Base-by-base conservation (phyloP, 2,797 vertebrate genomes). In the Enteromius argenteus region DNA sequence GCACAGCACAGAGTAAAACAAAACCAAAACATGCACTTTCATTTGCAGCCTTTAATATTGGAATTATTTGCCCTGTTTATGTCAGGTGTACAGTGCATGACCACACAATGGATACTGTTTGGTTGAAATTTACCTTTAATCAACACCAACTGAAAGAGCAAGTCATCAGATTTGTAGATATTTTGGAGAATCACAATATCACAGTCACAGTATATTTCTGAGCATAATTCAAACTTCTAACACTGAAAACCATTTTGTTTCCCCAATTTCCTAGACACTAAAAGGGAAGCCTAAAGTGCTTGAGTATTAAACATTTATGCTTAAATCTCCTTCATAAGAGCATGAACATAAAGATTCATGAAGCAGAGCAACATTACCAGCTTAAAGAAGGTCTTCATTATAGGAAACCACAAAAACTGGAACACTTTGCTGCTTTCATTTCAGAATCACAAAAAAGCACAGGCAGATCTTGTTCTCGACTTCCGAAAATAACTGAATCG, bases 91-190 rank as follows among this genome's bases (percentile, higher is more conserved):
- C 69, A 32, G 35, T 78, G 23, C 46, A 27, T 67, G 67, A 37
- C 30, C 10, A 23, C 56, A 42, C 60, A 8, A 7, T 67, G 14
- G 71, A 67, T 39, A 27, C 19, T 86, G 58, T 79, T 71, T 72
- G 66, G 79, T 85, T 68, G 21, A 53, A 49, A 51, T n/a, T 49
- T 21, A 51, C 44, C 56, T 64, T 83, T 30, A 73, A 79, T 79
- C 74, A 71, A 69, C 60, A 86, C n/a, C 37, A 39, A 9, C 7
- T 56, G 21, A 19, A 2, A 51, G 17, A 51, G 49, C 17, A 51
- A 51, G 49, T 5, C 5, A 51, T 51, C 7, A 21, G 51, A 53
- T 53, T 53, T 21, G 51, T 21, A 53, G 19, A 58, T 46, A 46
- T 58, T 67, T 67, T 42, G 30, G 42, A 71, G 27, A 46, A 78